A percentile compares a stretch with the other conserved stretches of the same genome.
These are phyloP conservation scores for Microplitis mediator DNA, from an alignment of 1,140 invertebrate species.

Conservation along the genomic window DNA sequence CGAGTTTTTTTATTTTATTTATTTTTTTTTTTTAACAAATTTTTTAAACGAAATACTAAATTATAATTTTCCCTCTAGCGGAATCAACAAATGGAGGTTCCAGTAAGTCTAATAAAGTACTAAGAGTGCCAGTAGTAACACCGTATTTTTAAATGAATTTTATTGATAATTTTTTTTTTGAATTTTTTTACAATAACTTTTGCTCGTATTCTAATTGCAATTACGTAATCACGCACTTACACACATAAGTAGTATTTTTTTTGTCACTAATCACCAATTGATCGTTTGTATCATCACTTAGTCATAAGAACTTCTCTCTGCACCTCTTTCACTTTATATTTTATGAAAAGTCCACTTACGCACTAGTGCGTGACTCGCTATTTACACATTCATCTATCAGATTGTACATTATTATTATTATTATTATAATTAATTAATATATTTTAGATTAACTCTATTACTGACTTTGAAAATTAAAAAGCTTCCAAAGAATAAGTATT, in stretches of 20 bases:
- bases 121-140: slow-evolving; percentile 55
- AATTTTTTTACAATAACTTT: background rate
- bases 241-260: background rate
- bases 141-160: background rate
- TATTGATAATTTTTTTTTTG: background rate
- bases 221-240: slow-evolving; percentile 8
- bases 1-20: too few species aligned
- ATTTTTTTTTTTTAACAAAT: background rate
- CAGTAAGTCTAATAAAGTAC: slow-evolving; percentile 73
- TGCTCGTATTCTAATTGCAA: background rate
- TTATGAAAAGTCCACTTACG: background rate
- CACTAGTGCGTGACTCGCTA: background rate
- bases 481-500: background rate
- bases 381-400: background rate
- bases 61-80: slow-evolving; percentile 63
- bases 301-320: background rate
- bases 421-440: too few species aligned
- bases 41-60: slow-evolving; percentile 21
- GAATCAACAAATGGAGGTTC: slow-evolving; percentile 83
- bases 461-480: too few species aligned
- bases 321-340: background rate
- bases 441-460: too few species aligned
- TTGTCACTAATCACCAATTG: too few species aligned
- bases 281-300: background rate
- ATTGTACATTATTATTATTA: background rate